A percentile compares a stretch with the other conserved stretches of the same genome.
Evolutionary conservation across 2,797 vertebrate genomes (phyloP).

Genomic region (Gymnoscopelus braueri): DNA sequence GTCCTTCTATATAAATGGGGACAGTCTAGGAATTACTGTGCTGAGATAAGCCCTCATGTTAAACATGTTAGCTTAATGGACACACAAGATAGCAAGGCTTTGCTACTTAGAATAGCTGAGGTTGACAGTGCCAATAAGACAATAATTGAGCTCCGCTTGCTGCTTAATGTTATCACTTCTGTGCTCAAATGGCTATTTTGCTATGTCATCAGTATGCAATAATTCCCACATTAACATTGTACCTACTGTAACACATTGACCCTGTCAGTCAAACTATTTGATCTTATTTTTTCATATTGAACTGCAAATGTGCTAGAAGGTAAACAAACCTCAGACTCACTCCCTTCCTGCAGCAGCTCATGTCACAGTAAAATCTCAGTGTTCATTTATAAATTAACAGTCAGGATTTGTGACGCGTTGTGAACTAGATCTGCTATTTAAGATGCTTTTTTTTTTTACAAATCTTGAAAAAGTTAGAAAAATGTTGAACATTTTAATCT

Average conservation of each 20-base stretch:
- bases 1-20: slow-evolving; percentile 58
- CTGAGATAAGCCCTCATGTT: slow-evolving; percentile 58
- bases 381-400: no score
- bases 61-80: slow-evolving; percentile 63
- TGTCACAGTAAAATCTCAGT: no score
- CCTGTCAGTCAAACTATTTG: no score
- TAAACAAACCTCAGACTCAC: no score
- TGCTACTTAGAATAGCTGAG: slow-evolving; percentile 47
- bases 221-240: slow-evolving; percentile 8
- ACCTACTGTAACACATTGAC: neutral
- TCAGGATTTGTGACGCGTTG: no score
- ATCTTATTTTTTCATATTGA: no score
- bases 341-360: no score
- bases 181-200: slow-evolving; percentile 16
- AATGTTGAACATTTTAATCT: no score
- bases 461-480: no score
- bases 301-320: no score
- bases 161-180: slow-evolving; percentile 29
- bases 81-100: slow-evolving; percentile 51
- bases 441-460: no score
- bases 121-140: slow-evolving; percentile 40
- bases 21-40: slow-evolving; percentile 49
- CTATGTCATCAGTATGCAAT: neutral
- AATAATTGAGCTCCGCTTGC: slow-evolving; percentile 9
- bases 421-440: no score